Evolutionary conservation across 2,888 invertebrate genomes (phyloP), one percentile per base, ranked within the genome.

Genomic region (Fissipunctia ypsillon): DNA sequence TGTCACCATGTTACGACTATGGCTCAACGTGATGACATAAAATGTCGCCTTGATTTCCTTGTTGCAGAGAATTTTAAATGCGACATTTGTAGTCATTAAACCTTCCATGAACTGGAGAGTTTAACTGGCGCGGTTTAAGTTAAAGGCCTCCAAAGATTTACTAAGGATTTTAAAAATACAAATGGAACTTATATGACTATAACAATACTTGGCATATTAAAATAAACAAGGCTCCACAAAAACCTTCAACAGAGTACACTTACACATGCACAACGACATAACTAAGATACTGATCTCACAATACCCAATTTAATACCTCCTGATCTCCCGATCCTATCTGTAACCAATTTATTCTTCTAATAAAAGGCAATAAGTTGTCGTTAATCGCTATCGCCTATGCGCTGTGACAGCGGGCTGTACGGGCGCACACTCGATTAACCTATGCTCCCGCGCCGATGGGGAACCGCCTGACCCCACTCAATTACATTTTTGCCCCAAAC

Each of bases 391-490:
- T 86, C 88, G 84, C 87, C 66, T 85, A 71, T 88, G 76, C 64
- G 83, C 83, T 83, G 73, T 83, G 84, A 79, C 83, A 80, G 81
- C 57, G 54, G 69, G 70, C 66, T 83, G 81, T 75, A 80, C 87
- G 84, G 89, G 88, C 89, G 90, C 88, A 84, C 91, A 92, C 90
- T 94, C 93, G 92, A 94, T 94, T 95, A 95, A 94, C 94, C 94
- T 93, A 89, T 93, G 92, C 92, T 90, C 93, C 88, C 77, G 88
- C 89, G 87, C 89, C 90, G 92, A 91, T 92, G 89, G 90, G 87
- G 88, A 85, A 87, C 88, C 85, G 88, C 87, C 88, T 91, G 91
- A 93, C 93, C 93, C 92, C 90, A 91, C 91, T 93, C 92, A 90
- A 91, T 92, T 92, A 91, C 90, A 91, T 92, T 92, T 93, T 92